phyloP scores from a whole-genome alignment of 2,888 invertebrate genomes.

The Polydesmus complanatus region DNA sequence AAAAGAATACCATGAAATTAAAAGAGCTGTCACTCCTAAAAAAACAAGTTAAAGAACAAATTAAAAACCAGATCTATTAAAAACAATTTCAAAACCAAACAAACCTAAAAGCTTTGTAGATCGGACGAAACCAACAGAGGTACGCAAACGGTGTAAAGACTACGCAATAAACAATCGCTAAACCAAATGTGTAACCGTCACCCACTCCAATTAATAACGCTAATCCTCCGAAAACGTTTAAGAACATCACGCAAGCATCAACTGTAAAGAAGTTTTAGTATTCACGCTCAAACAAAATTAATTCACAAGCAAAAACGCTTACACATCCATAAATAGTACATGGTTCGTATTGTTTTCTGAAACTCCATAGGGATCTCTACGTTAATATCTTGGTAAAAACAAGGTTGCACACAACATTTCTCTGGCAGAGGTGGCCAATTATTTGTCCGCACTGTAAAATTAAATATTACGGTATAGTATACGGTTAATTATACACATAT shows the following conservation, averaged over 20 bases:
- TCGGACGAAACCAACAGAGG: constrained; percentile 96
- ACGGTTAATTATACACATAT: background rate
- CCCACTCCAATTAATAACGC: constrained; percentile 49
- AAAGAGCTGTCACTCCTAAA: constrained; percentile 89
- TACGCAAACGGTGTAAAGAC: constrained; percentile 94
- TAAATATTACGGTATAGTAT: background rate
- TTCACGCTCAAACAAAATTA: constrained; percentile 3
- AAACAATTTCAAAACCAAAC: background rate
- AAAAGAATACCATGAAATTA: constrained; percentile 99
- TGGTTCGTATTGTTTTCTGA: constrained; percentile 83
- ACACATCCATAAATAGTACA: constrained; percentile 97
- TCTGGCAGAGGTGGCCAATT: constrained; percentile 98
- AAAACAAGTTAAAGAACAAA: constrained; percentile 1
- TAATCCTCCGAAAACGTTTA: constrained; percentile 76
- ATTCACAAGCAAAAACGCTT: constrained; percentile 39
- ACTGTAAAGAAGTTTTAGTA: constrained; percentile 45
- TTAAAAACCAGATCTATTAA: background rate
- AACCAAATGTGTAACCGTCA: constrained; percentile 58
- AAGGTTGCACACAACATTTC: constrained; percentile 85
- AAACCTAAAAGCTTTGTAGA: constrained; percentile 91
- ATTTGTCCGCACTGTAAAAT: constrained; percentile 51
- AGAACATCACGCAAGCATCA: constrained; percentile 68
- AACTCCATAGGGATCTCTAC: constrained; percentile 97
- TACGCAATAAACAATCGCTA: constrained; percentile 73
- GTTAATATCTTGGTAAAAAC: constrained; percentile 98